phyloP scores from a whole-genome alignment of 2,113 vertebrate species.

The Zosterops pallidus region DNA sequence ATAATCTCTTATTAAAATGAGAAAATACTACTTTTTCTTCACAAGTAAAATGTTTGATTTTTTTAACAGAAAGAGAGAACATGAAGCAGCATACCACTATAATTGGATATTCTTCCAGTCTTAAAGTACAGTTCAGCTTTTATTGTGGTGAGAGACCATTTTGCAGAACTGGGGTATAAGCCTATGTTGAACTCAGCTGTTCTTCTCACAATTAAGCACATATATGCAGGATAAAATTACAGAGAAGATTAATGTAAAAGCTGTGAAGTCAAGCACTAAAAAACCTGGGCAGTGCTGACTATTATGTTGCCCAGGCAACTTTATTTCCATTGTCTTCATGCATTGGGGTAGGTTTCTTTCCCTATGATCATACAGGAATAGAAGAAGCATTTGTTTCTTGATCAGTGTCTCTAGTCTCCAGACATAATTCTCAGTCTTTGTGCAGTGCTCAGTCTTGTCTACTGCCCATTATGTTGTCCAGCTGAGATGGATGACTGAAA shows the following conservation, averaged over 20 bases:
- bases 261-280: background rate
- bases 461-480: background rate
- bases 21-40: background rate
- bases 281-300: background rate
- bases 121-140: background rate
- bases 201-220: background rate
- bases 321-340: background rate
- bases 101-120: background rate
- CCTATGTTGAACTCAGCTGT: background rate
- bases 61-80: background rate
- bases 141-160: background rate
- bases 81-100: background rate
- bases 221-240: background rate
- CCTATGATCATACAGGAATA: background rate
- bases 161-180: background rate
- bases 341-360: background rate
- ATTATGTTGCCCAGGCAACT: background rate
- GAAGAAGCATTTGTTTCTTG: background rate
- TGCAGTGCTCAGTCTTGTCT: background rate
- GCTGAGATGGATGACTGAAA: background rate
- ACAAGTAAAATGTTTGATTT: background rate
- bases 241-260: background rate
- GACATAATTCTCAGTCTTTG: background rate
- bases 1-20: background rate
- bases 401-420: background rate